Base-by-base conservation (phyloP, 2,113 vertebrate species). In the Tyto alba region DNA sequence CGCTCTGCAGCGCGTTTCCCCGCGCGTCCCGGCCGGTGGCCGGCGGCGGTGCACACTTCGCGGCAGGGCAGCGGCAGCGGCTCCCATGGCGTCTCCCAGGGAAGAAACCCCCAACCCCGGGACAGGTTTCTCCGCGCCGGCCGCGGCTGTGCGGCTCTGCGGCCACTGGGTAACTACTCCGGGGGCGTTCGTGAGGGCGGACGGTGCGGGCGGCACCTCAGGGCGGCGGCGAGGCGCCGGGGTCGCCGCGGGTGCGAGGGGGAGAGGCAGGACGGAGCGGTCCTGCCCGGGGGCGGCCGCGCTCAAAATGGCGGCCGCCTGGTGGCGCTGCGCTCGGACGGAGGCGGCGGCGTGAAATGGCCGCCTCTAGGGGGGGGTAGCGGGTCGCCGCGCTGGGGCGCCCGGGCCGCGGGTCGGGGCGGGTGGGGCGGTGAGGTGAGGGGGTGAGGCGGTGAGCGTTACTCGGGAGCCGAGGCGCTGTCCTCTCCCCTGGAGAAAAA, bases 391-490 rank as follows among this genome's bases (percentile, higher is more conserved):
- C 20, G 41, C 20, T 6, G 12, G 19, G 21, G 18, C 22, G 30
- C 13, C 4, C 26, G 5, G 27, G n/a, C 27, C 9, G 36, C 3
- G 23, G 3, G 1, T n/a, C n/a, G n/a, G n/a, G n/a, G n/a, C n/a
- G n/a, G n/a, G n/a, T n/a, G n/a, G n/a, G n/a, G n/a, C n/a, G n/a
- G n/a, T n/a, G n/a, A n/a, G n/a, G n/a, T n/a, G n/a, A n/a, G n/a
- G n/a, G n/a, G n/a, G n/a, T n/a, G n/a, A n/a, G n/a, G n/a, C n/a
- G n/a, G n/a, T n/a, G n/a, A n/a, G n/a, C n/a, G n/a, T n/a, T n/a
- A n/a, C 17, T 29, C 9, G 4, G 53, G 19, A 36, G 64, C 50
- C 26, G 2, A 3, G 20, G 75, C 8, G 14, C 21, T 15, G 45
- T 20, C 11, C 45, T 47, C 10, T 41, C 66, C 8, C 25, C n/a